A percentile compares a stretch with the other conserved stretches of the same genome.
These are phyloP conservation scores for Gambelia wislizenii DNA, from an alignment of 2,797 vertebrate species.

Conservation along the genomic window DNA sequence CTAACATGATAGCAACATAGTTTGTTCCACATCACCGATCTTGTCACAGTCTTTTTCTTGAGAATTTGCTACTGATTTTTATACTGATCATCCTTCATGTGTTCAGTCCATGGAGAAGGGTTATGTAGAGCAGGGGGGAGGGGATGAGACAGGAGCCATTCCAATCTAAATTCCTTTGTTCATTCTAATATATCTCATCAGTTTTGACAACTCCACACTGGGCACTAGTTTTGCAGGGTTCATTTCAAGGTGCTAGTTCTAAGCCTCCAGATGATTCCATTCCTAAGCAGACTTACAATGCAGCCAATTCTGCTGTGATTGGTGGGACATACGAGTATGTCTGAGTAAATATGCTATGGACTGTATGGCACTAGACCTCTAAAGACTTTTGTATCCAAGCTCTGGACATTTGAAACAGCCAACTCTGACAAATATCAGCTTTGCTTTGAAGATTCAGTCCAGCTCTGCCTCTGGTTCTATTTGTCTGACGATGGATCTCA, in stretches of 20 bases:
- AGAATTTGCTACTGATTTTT: no score
- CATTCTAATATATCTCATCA: neutral
- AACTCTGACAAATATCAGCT: neutral
- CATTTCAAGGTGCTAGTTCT: neutral
- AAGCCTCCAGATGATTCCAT: neutral
- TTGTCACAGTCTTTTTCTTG: no score
- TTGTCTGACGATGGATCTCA: neutral
- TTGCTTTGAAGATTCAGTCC: constrained; percentile 11
- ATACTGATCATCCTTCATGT: no score
- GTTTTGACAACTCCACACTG: neutral
- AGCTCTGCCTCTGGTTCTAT: neutral
- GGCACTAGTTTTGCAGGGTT: neutral
- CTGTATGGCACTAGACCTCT: neutral
- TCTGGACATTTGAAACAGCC: neutral
- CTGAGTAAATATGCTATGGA: neutral
- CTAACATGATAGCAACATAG: no score
- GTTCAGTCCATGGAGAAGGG: no score
- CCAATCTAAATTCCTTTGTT: neutral
- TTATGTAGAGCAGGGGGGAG: no score
- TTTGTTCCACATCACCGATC: no score
- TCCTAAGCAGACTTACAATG: neutral
- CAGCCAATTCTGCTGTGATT: neutral
- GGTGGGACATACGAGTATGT: neutral
- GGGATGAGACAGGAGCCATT: neutral
- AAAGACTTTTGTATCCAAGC: neutral